Conservation (phyloP, 2,888 invertebrate species). For the Cheilosia scutellata region DNA sequence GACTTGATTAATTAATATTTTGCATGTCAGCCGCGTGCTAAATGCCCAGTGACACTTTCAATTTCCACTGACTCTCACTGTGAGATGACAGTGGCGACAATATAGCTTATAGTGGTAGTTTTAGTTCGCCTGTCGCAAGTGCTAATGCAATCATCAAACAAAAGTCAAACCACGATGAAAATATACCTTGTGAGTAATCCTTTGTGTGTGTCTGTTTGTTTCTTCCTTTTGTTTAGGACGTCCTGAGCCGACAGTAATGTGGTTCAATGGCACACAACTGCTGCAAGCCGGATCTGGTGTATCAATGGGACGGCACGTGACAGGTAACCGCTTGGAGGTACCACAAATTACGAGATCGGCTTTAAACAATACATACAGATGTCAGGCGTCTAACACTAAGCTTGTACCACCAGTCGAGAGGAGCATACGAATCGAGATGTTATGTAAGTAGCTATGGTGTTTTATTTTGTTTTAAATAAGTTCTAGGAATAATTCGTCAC, state of each 20-base stretch:
- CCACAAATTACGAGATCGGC: conserved; percentile 90
- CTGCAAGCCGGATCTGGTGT: conserved; percentile 89
- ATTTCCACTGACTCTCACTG: conserved; percentile 47
- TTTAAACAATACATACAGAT: conserved; percentile 93
- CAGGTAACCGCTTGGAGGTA: conserved; percentile 91
- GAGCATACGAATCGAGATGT: conserved; percentile 92
- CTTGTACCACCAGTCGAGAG: conserved; percentile 93
- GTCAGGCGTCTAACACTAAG: conserved; percentile 94
- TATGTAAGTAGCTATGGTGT: conserved; percentile 87
- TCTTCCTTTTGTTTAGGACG: conserved; percentile 86
- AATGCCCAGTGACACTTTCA: conserved; percentile 67
- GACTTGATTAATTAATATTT: conserved; percentile 73
- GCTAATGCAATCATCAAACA: conserved; percentile 69
- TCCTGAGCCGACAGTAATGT: conserved; percentile 93
- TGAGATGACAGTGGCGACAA: conserved; percentile 32
- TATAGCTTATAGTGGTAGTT: conserved; percentile 42
- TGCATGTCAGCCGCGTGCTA: conserved; percentile 51
- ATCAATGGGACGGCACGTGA: conserved; percentile 89
- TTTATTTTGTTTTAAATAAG: not conserved
- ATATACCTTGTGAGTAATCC: conserved; percentile 59
- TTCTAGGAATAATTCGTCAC: not conserved
- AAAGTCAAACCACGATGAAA: conserved; percentile 59
- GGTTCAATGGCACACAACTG: conserved; percentile 91
- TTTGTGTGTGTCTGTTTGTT: conserved; percentile 40
- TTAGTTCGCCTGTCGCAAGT: conserved; percentile 44